Evolutionary conservation across 2,888 invertebrate genomes (phyloP).

Genomic region (Synergus itoensis): DNA sequence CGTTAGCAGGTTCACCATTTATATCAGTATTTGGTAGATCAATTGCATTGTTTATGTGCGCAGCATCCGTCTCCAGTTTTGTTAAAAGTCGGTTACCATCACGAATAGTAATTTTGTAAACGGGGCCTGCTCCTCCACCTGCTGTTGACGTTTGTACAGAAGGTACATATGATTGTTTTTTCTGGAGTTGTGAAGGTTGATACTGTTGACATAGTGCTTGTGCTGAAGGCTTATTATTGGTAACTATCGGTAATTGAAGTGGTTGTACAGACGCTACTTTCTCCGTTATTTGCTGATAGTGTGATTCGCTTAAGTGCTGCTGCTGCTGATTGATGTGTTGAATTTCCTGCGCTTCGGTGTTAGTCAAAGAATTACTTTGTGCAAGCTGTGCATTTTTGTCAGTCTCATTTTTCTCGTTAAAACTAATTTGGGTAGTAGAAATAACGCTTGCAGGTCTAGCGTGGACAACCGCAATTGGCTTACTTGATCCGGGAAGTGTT

Average conservation of each 20-base stretch:
- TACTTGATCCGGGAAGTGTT: slow-evolving; percentile 69
- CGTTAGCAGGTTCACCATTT: slow-evolving; percentile 62
- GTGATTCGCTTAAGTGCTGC: neutral
- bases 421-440: slow-evolving; percentile 21
- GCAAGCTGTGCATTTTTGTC: slow-evolving; percentile 22
- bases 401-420: slow-evolving; percentile 29
- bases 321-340: neutral
- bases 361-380: slow-evolving; percentile 9
- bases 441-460: slow-evolving; percentile 14
- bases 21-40: slow-evolving; percentile 63
- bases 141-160: slow-evolving; percentile 58
- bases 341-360: neutral
- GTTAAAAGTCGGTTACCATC: slow-evolving; percentile 87
- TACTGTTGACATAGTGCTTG: slow-evolving; percentile 11
- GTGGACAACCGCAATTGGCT: slow-evolving; percentile 11
- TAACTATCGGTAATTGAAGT: slow-evolving; percentile 62
- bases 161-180: slow-evolving; percentile 65
- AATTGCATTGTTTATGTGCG: slow-evolving; percentile 68
- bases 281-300: slow-evolving; percentile 13
- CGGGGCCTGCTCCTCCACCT: slow-evolving; percentile 66
- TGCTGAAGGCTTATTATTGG: slow-evolving; percentile 53
- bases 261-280: slow-evolving; percentile 52
- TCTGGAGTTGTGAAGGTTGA: slow-evolving; percentile 52
- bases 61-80: slow-evolving; percentile 78
- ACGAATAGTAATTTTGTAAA: slow-evolving; percentile 84